A percentile compares a stretch with the other conserved stretches of the same genome.
Conservation (phyloP, 2,797 vertebrate genomes). For the Ibycter americanus region DNA sequence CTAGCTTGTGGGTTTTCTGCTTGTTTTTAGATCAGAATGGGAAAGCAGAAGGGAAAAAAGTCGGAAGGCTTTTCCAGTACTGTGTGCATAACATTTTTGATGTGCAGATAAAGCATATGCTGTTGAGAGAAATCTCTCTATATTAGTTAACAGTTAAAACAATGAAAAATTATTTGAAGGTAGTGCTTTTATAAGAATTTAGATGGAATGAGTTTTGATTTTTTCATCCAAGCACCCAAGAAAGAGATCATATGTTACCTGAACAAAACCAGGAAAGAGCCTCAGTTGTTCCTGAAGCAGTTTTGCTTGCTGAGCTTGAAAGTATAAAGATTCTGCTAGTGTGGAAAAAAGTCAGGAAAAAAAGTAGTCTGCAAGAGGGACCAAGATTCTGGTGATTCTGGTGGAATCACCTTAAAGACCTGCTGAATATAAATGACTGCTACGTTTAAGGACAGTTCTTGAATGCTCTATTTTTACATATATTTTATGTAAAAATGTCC, state of each 20-base stretch:
- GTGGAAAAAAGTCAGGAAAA: neutral
- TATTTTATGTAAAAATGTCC: neutral
- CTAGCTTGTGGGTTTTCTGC: neutral
- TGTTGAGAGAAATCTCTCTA: neutral
- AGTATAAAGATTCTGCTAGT: neutral
- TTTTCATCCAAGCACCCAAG: neutral
- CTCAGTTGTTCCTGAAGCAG: neutral
- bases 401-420: neutral
- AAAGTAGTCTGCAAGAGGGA: neutral
- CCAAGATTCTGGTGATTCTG: neutral
- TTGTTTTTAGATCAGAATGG: neutral
- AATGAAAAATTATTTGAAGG: neutral
- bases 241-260: neutral
- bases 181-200: neutral
- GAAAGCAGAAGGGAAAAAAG: neutral
- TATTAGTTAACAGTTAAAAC: neutral
- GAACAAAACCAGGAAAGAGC: neutral
- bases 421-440: neutral
- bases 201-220: neutral
- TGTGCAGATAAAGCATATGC: neutral
- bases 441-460: neutral
- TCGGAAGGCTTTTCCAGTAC: neutral
- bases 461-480: neutral
- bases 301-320: neutral
- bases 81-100: neutral